phyloP scores from a whole-genome alignment of 2,797 vertebrate genomes.

The Cephalopachus bancanus region DNA sequence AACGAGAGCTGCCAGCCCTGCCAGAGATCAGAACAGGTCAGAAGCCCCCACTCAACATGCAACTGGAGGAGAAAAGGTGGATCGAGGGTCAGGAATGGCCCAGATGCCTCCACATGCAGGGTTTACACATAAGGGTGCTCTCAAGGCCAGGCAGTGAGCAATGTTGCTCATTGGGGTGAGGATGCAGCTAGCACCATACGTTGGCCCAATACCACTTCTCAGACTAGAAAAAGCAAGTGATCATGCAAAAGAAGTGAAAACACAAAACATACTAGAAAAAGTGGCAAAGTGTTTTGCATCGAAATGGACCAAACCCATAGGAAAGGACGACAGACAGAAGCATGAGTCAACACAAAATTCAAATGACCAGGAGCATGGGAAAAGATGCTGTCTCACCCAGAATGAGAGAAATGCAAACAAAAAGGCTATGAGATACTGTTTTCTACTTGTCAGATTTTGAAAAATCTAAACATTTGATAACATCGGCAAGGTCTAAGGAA shows the following conservation, averaged over 20 bases:
- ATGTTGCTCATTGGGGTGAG: rapidly evolving
- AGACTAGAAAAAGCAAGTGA: too few relatives aligned
- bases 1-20: rapidly evolving
- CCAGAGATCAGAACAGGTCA: not conserved
- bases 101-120: rapidly evolving
- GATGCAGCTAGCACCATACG: rapidly evolving
- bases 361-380: rapidly evolving
- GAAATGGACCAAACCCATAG: rapidly evolving
- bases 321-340: rapidly evolving
- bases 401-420: not conserved
- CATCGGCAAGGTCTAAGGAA: rapidly evolving
- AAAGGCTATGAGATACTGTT: rapidly evolving
- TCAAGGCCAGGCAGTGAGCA: rapidly evolving
- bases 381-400: rapidly evolving
- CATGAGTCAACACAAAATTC: not conserved
- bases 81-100: too few relatives aligned
- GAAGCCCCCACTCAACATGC: too few relatives aligned
- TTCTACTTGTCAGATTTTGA: not conserved
- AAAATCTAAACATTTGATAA: not conserved
- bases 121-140: not conserved
- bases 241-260: rapidly evolving
- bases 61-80: too few relatives aligned
- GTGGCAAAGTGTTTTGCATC: too few relatives aligned
- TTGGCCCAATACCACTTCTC: not conserved
- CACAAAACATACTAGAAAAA: not conserved